Percentiles rank a stretch among this genome's conserved stretches.
These are phyloP conservation scores for Chymomyza amoena DNA, from an alignment of 2,888 invertebrate genomes.

Conservation along the genomic window DNA sequence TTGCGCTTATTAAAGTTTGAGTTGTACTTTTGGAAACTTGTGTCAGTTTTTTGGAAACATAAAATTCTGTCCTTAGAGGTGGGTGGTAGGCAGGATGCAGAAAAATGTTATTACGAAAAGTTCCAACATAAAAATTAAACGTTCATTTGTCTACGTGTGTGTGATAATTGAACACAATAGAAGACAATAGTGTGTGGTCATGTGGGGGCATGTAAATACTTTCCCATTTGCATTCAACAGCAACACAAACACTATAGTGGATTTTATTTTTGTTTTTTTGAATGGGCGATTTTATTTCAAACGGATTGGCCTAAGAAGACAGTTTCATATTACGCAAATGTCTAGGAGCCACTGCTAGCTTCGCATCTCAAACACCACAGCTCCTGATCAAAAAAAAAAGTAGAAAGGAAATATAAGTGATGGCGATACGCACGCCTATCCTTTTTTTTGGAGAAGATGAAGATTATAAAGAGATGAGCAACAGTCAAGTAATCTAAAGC, in stretches of 20 bases:
- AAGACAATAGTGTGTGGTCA: constrained; percentile 35
- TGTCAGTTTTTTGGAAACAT: neutral
- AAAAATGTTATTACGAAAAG: neutral
- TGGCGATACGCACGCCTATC: no score
- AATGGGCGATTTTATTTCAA: no score
- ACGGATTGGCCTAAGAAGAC: no score
- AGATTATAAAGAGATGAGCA: no score
- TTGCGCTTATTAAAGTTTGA: constrained; percentile 64
- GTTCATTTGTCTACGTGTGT: constrained; percentile 45
- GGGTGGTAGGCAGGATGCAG: neutral
- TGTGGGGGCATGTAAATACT: constrained; percentile 42
- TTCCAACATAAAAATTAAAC: constrained; percentile 60
- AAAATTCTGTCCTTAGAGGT: neutral
- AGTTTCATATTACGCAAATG: no score
- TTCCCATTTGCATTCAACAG: constrained; percentile 47
- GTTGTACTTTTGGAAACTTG: constrained; percentile 50
- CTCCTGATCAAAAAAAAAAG: no score
- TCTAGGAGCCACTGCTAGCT: no score
- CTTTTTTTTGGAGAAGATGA: no score
- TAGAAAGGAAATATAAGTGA: no score
- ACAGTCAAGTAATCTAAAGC: no score
- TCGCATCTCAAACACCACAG: no score
- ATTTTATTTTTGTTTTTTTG: no score
- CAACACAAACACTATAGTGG: constrained; percentile 20
- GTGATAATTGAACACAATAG: constrained; percentile 68